Evolutionary conservation across 1,140 invertebrate species (phyloP).

Genomic region (Eupeodes corollae): DNA sequence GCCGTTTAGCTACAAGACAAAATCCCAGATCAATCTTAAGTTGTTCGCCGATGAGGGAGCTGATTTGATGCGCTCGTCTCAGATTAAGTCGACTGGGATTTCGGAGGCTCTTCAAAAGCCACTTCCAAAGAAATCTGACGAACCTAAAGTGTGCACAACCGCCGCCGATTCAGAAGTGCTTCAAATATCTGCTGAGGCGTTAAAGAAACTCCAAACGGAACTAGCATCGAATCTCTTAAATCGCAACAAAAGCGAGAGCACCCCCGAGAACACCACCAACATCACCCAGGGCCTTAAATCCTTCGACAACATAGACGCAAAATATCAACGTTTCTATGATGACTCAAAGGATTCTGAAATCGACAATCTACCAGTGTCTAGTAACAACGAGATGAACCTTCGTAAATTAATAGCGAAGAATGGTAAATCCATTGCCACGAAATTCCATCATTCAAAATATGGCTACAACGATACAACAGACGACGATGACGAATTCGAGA

Average conservation of each 20-base stretch:
- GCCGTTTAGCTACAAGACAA: conserved; percentile 26
- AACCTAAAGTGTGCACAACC: conserved; percentile 1
- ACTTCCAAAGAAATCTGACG: neutral
- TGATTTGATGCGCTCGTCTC: neutral
- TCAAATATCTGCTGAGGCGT: neutral
- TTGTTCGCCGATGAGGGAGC: conserved; percentile 3
- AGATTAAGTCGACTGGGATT: too few relatives aligned
- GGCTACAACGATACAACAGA: too few relatives aligned
- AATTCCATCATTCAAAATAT: neutral
- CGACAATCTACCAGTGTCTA: too few relatives aligned
- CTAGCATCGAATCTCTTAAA: neutral
- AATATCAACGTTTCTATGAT: neutral
- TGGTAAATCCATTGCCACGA: conserved; percentile 2
- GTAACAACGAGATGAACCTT: too few relatives aligned
- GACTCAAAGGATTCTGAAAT: neutral
- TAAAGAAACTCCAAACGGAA: neutral
- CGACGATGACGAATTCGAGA: too few relatives aligned
- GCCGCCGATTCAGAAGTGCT: neutral
- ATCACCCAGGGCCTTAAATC: too few relatives aligned
- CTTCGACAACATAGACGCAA: too few relatives aligned
- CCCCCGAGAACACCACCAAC: too few relatives aligned
- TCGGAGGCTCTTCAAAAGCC: neutral
- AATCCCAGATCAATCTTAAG: conserved; percentile 27
- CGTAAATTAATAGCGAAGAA: neutral
- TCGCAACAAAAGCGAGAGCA: too few relatives aligned